These are phyloP conservation scores for Macheiramphus alcinus DNA, from an alignment of 2,113 vertebrate species.

Conservation along the genomic window DNA sequence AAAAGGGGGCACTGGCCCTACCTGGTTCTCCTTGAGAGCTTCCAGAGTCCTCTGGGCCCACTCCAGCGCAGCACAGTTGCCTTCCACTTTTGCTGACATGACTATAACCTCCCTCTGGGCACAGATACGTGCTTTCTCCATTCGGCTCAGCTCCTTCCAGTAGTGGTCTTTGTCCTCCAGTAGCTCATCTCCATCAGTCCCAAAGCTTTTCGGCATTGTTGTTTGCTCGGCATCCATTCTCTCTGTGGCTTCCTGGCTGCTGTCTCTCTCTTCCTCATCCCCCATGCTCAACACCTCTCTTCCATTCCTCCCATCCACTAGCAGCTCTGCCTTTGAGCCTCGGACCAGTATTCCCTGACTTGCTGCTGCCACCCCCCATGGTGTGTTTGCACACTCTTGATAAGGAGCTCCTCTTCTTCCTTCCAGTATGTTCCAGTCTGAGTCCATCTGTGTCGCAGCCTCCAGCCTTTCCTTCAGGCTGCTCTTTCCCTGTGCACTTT, in stretches of 20 bases:
- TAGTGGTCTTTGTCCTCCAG: background rate
- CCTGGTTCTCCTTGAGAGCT: background rate
- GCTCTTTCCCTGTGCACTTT: background rate
- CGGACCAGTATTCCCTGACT: background rate
- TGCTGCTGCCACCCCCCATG: fast-evolving
- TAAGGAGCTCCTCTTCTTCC: background rate
- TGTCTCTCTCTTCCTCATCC: background rate
- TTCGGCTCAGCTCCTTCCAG: background rate
- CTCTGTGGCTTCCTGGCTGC: background rate
- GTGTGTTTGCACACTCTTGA: background rate
- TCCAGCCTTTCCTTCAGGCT: background rate
- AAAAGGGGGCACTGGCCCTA: background rate
- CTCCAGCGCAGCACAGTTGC: background rate
- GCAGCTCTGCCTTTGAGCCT: background rate
- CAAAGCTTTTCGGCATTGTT: fast-evolving
- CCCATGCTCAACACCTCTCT: background rate
- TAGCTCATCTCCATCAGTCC: background rate
- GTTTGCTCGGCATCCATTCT: background rate
- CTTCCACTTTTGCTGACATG: conserved; percentile 23
- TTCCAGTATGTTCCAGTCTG: background rate
- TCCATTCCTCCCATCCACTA: background rate
- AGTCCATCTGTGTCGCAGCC: background rate
- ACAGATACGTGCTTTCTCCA: background rate
- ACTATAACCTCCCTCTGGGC: background rate
- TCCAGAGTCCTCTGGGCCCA: conserved; percentile 8